Base-by-base conservation (phyloP, 2,888 invertebrate species). In the Gisinianus flammeolus region DNA sequence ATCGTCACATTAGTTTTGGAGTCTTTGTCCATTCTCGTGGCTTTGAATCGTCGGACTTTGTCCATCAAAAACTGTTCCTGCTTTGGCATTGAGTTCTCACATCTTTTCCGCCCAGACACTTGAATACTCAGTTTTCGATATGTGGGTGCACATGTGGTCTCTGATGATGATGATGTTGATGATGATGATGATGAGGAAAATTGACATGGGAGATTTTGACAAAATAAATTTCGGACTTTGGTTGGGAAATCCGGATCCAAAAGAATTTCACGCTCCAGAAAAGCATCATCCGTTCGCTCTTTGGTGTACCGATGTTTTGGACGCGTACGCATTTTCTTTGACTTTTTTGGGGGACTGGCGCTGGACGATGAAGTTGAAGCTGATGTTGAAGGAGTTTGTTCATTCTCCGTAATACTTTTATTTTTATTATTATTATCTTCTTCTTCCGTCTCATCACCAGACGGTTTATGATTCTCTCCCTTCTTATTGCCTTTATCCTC, bases 51-150 rank as follows among this genome's bases (percentile, higher is more conserved):
- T 6, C 28, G 12, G 5, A 62, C 12, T 62, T 62, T 62, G 6
- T 24, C 26, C 26, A 28, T 10, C 10, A 62, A 10, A 26, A 26
- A 62, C 16, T 26, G 12, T 26, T 62, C 62, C 26, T 62, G 12
- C 28, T 28, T 62, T 24, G 62, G 62, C 6, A 10, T 26, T 1
- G 62, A 62, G 6, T 62, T 28, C 12, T 12, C 12, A 62, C 16
- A 12, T 4, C 62, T 0, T 3, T 10, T 24, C 3, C 26, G 24
- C 2, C 62, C 62, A 16, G 16, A 26, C 3, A 62, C 28, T 28
- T 62, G 62, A 62, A 62, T 28, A 62, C 62, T 62, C 26, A 62
- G 16, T 28, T 62, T 62, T 26, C 28, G 1, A 28, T 62, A 62
- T 24, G 12, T 24, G 6, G 12, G 62, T 6, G 5, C 12, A 6